Evolutionary conservation across 2,888 invertebrate genomes (phyloP).

Genomic region (Agonum fuliginosum): DNA sequence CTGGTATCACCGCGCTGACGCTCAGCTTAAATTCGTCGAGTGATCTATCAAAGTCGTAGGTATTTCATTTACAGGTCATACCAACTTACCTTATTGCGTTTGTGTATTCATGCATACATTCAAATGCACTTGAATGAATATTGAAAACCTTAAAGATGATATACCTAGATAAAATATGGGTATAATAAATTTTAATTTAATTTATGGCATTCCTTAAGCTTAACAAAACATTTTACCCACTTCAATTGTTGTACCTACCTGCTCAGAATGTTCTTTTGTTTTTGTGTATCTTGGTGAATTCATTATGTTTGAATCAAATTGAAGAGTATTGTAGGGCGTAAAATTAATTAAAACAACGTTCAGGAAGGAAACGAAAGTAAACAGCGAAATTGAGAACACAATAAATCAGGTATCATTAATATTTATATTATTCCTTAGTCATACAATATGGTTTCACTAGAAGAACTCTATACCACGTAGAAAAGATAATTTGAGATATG

Average conservation of each 20-base stretch:
- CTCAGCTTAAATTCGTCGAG: too few species aligned
- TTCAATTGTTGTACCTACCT: slow-evolving; percentile 11
- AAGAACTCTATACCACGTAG: slow-evolving; percentile 54
- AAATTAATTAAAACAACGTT: slow-evolving; percentile 14
- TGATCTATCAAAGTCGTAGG: too few species aligned
- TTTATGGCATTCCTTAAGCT: not conserved
- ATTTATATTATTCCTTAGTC: slow-evolving; percentile 28
- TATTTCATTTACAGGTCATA: too few species aligned
- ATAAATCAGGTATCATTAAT: slow-evolving; percentile 20
- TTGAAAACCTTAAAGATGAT: not conserved
- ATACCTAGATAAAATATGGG: not conserved
- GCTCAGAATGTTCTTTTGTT: slow-evolving; percentile 6
- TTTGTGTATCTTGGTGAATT: slow-evolving; percentile 30
- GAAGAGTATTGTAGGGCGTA: not conserved
- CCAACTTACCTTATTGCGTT: too few species aligned
- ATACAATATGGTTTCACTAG: slow-evolving; percentile 43
- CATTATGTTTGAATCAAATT: slow-evolving; percentile 4
- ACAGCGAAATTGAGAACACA: slow-evolving; percentile 3
- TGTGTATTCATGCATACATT: not conserved
- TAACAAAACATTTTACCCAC: not conserved
- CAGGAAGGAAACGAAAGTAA: not conserved
- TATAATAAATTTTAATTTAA: slow-evolving; percentile 7
- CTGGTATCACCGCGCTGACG: too few species aligned
- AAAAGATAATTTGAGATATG: slow-evolving; percentile 56
- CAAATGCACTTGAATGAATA: not conserved